Percentiles rank a stretch among this genome's conserved stretches.
Evolutionary conservation across 1,140 invertebrate genomes (phyloP).

Genomic region (Zaprionus nigranus): DNA sequence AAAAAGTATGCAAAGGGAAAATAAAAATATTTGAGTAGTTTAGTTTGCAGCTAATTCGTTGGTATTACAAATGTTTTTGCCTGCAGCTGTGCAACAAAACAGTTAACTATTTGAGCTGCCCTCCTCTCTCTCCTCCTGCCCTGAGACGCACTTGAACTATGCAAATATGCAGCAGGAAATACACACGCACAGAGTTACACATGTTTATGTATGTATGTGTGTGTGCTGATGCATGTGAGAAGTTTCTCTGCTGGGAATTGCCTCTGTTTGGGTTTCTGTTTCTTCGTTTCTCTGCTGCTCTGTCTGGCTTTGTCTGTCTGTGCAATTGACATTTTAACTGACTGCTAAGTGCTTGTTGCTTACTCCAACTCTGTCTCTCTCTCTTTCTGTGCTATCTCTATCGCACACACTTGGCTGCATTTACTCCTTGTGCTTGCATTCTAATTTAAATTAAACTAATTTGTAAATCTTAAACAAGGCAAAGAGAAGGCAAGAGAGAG

Average conservation of each 20-base stretch:
- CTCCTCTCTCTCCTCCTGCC: too few species aligned
- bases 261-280: constrained; percentile 15
- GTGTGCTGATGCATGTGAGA: background rate
- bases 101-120: background rate
- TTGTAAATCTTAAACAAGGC: constrained; percentile 69
- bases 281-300: constrained; percentile 4
- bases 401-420: constrained; percentile 5
- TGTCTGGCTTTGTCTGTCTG: constrained; percentile 12
- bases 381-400: background rate
- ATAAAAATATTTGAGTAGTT: constrained; percentile 1
- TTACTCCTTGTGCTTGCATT: constrained; percentile 43
- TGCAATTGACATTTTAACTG: constrained; percentile 69
- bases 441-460: constrained; percentile 83
- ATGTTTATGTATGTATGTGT: background rate
- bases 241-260: constrained; percentile 11
- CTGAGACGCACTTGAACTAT: constrained; percentile 2
- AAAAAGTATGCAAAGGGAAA: background rate
- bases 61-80: constrained; percentile 23
- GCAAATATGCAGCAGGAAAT: background rate
- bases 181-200: background rate
- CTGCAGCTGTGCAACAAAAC: constrained; percentile 2
- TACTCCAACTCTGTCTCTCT: constrained; percentile 3
- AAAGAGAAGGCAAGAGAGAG: constrained; percentile 4
- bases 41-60: constrained; percentile 21
- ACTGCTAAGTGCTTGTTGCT: constrained; percentile 60